Evolutionary conservation across 2,888 invertebrate species (phyloP).

Genomic region (Hydroisotoma schaefferi): DNA sequence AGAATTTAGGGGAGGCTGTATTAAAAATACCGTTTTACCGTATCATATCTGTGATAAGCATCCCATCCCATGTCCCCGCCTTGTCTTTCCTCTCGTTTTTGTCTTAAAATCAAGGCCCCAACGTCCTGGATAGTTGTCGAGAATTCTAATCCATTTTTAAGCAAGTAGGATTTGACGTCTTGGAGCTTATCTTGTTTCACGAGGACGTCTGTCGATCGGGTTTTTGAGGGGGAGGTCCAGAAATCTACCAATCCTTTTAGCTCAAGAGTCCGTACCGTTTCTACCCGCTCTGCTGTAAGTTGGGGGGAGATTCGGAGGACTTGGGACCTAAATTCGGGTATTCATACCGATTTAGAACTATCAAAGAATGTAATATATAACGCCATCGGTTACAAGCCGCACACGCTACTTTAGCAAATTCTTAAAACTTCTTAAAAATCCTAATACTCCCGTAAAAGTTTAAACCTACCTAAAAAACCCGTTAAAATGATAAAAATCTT

Average conservation of each 20-base stretch:
- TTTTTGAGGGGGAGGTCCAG: conserved; percentile 59
- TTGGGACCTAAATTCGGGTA: conserved; percentile 34
- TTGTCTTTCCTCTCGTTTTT: conserved; percentile 16
- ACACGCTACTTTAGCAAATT: no score
- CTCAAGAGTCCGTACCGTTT: conserved; percentile 54
- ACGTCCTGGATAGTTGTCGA: conserved; percentile 36
- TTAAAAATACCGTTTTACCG: conserved; percentile 18
- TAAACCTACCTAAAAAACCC: no score
- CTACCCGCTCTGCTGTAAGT: conserved; percentile 53
- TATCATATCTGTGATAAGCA: conserved; percentile 32
- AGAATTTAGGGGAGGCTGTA: background rate
- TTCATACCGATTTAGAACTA: background rate
- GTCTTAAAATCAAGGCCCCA: conserved; percentile 21
- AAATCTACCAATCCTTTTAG: conserved; percentile 59
- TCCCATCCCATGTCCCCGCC: conserved; percentile 35
- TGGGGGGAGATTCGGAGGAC: conserved; percentile 54
- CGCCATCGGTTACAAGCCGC: background rate
- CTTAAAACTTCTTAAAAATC: no score
- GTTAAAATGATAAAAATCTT: no score
- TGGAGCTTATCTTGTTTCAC: conserved; percentile 16
- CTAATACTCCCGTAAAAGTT: no score
- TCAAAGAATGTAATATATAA: background rate
- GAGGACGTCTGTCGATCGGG: conserved; percentile 62
- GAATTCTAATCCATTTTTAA: conserved; percentile 23
- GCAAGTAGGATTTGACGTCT: conserved; percentile 20